Conservation (phyloP, 2,888 invertebrate genomes). For the Pantelozetes paolii region DNA sequence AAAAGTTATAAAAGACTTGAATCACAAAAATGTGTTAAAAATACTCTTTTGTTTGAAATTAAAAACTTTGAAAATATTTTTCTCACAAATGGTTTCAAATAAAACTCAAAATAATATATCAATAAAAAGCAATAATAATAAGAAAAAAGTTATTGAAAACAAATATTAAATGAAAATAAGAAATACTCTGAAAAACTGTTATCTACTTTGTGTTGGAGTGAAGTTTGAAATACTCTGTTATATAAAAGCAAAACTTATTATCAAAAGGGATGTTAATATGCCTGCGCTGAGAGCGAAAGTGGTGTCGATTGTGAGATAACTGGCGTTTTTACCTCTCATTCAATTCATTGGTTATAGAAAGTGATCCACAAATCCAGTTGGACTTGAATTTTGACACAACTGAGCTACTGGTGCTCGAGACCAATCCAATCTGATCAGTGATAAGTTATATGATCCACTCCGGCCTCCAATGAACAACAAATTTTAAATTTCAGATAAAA, state of each 20-base stretch:
- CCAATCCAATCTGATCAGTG: too few species aligned
- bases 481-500: too few species aligned
- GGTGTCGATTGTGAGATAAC: constrained; percentile 26
- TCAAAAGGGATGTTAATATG: neutral
- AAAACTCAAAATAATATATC: neutral
- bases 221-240: constrained; percentile 3
- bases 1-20: too few species aligned
- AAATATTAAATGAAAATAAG: neutral
- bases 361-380: constrained; percentile 33
- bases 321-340: constrained; percentile 18
- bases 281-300: constrained; percentile 23
- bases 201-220: neutral
- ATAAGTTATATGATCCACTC: too few species aligned
- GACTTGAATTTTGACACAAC: constrained; percentile 11
- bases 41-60: too few species aligned
- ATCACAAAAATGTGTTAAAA: too few species aligned
- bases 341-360: neutral
- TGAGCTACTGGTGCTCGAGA: too few species aligned
- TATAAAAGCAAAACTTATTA: neutral
- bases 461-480: too few species aligned
- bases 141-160: neutral
- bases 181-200: neutral
- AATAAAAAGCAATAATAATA: neutral
- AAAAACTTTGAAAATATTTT: too few species aligned
- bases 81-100: too few species aligned